Evolutionary conservation across 2,888 invertebrate genomes (phyloP).

Genomic region (Tinea pellionella): DNA sequence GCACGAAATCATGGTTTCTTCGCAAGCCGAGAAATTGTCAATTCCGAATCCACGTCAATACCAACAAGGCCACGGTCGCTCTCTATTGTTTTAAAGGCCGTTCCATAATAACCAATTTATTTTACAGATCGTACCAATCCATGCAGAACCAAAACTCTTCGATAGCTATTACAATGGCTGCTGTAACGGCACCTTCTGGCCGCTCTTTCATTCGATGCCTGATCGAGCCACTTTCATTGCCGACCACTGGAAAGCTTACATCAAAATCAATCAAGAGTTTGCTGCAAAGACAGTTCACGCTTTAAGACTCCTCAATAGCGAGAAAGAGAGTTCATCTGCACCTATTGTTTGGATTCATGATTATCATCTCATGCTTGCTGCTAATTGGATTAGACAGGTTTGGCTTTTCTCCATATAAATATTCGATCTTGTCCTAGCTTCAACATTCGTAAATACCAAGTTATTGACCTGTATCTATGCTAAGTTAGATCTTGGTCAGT

Average conservation of each 20-base stretch:
- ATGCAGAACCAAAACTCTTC: slow-evolving; percentile 79
- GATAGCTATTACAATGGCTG: slow-evolving; percentile 93
- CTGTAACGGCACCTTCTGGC: slow-evolving; percentile 94
- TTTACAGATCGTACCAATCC: slow-evolving; percentile 81
- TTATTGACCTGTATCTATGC: no score
- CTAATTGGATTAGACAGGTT: slow-evolving; percentile 89
- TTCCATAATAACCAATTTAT: not conserved
- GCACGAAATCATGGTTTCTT: no score
- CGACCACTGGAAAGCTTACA: slow-evolving; percentile 87
- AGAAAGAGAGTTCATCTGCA: slow-evolving; percentile 53
- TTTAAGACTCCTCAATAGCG: slow-evolving; percentile 63
- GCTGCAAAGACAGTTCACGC: slow-evolving; percentile 83
- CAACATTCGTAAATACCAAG: no score
- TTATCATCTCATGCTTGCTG: slow-evolving; percentile 92
- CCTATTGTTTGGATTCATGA: slow-evolving; percentile 95
- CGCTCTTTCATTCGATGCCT: slow-evolving; percentile 92
- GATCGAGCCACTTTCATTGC: slow-evolving; percentile 85
- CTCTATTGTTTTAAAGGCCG: no score
- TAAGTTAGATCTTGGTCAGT: no score
- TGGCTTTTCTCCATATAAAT: no score
- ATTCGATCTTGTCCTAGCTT: slow-evolving; percentile 24
- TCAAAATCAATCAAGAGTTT: slow-evolving; percentile 83
- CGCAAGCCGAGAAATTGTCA: no score
- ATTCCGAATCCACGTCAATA: no score
- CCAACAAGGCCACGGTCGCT: no score